Percentiles rank a stretch among this genome's conserved stretches.
These are phyloP conservation scores for Esox masquinongy DNA, from an alignment of 2,797 vertebrate genomes.

Conservation along the genomic window DNA sequence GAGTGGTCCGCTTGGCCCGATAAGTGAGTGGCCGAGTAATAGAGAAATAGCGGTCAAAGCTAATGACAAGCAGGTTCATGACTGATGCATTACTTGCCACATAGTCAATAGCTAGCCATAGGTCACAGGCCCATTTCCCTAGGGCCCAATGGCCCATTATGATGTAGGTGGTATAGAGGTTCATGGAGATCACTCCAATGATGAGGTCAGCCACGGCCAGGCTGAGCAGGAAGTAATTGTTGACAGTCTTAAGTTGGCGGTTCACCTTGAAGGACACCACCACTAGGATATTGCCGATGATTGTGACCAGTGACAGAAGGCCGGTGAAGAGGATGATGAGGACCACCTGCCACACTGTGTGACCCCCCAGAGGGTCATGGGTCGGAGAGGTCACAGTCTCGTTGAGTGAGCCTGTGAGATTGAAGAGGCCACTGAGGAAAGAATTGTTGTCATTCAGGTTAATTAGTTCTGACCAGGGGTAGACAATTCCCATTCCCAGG, in stretches of 20 bases:
- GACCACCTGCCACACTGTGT: conserved; percentile 91
- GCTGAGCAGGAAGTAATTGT: conserved; percentile 96
- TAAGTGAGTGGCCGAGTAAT: conserved; percentile 95
- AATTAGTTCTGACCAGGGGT: conserved; percentile 55
- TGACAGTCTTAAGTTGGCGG: conserved; percentile 96
- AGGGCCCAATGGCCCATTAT: conserved; percentile 95
- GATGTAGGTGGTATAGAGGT: conserved; percentile 92
- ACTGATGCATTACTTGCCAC: conserved; percentile 97
- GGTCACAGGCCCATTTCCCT: conserved; percentile 91
- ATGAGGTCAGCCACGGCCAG: conserved; percentile 96
- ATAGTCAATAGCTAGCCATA: conserved; percentile 96
- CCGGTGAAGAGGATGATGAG: conserved; percentile 90
- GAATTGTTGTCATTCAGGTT: conserved; percentile 63
- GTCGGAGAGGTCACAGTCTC: conserved; percentile 31
- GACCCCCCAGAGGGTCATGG: conserved; percentile 82
- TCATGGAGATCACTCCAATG: conserved; percentile 97
- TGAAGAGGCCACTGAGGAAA: conserved; percentile 53
- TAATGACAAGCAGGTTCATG: conserved; percentile 97
- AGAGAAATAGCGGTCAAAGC: conserved; percentile 97
- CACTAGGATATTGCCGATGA: conserved; percentile 94
- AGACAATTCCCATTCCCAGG: conserved; percentile 68
- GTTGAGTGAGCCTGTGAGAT: conserved; percentile 55
- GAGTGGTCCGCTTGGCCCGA: conserved; percentile 94
- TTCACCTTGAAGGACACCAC: conserved; percentile 97
- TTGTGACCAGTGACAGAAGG: conserved; percentile 87